These are phyloP conservation scores for Myrmophylax atrothorax DNA, from an alignment of 2,113 vertebrate genomes.

Conservation along the genomic window DNA sequence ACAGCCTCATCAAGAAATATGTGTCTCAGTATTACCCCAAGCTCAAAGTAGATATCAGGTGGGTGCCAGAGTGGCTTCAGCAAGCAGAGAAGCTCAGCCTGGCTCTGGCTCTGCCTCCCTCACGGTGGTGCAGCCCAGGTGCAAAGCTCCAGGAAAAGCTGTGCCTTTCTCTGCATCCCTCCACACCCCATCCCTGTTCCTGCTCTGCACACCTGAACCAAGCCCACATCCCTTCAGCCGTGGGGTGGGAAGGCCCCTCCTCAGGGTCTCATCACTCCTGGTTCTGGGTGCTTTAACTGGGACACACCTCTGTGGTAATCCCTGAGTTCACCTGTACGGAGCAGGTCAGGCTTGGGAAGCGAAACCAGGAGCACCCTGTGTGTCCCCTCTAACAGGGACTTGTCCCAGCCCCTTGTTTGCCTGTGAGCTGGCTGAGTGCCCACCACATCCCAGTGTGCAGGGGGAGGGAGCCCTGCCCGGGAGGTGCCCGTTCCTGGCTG, in stretches of 20 bases:
- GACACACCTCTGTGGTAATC: neutral
- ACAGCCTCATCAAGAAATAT: slow-evolving; percentile 96
- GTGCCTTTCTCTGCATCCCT: neutral
- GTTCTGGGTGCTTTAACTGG: neutral
- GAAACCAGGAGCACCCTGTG: neutral
- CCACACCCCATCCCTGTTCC: neutral
- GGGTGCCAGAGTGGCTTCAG: neutral
- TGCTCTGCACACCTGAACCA: neutral
- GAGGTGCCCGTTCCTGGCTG: neutral
- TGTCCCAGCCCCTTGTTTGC: neutral
- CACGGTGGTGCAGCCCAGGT: rapidly evolving
- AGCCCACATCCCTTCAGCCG: neutral
- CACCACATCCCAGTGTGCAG: neutral
- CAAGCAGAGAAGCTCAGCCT: neutral
- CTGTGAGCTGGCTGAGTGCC: neutral
- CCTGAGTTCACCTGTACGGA: neutral
- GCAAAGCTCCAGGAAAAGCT: neutral
- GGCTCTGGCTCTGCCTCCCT: neutral
- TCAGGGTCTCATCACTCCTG: neutral
- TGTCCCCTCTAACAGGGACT: neutral
- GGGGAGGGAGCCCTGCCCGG: neutral
- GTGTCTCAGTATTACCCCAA: slow-evolving; percentile 94
- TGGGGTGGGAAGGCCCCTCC: neutral
- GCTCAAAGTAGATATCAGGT: slow-evolving; percentile 92
- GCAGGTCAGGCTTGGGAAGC: neutral